Base-by-base conservation (phyloP, 2,888 invertebrate species). In the Metacarcinus magister region DNA sequence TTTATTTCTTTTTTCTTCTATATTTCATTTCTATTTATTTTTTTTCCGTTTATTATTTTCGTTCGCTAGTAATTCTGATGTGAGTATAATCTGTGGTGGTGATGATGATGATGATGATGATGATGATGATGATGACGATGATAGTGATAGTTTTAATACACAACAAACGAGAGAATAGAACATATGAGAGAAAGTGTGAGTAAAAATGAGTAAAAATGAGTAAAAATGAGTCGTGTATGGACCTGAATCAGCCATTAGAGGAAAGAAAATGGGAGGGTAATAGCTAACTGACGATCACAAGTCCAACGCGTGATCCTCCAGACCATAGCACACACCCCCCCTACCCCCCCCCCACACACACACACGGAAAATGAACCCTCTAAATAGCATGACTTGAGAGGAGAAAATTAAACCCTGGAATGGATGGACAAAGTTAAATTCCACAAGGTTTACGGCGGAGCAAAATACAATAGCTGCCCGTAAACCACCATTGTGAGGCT, bases 321-420 rank as follows among this genome's bases (percentile, higher is more conserved):
- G 39, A 39, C 39, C 39, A 39, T 39, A 39, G 2, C 39, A 67
- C 60, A 67, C 19, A 67, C 60, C 2, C 19, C 2, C 60, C 2
- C 19, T 0, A 67, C 19, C 2, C 60, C 2, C 19, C 13, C 19
- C n/a, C 0, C 67, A n/a, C 4, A 67, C n/a, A 67, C 23, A n/a
- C 4, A n/a, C 4, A 67, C n/a, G 8, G 5, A 67, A 82, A 82
- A 82, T 82, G 82, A 82, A 82, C 82, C 82, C 82, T 32, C 82
- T 82, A 82, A 82, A 82, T 32, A 82, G 82, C 82, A 82, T 82
- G 82, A 82, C 82, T 82, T 82, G 82, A 82, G 75, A 75, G 82
- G 28, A 82, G 82, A 82, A 82, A 82, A 82, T 82, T 82, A 82
- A 82, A 82, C 82, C 82, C 82, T 32, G 28, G 32, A 82, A 82